Conservation (phyloP, 2,888 invertebrate genomes). For the Mamestra brassicae region DNA sequence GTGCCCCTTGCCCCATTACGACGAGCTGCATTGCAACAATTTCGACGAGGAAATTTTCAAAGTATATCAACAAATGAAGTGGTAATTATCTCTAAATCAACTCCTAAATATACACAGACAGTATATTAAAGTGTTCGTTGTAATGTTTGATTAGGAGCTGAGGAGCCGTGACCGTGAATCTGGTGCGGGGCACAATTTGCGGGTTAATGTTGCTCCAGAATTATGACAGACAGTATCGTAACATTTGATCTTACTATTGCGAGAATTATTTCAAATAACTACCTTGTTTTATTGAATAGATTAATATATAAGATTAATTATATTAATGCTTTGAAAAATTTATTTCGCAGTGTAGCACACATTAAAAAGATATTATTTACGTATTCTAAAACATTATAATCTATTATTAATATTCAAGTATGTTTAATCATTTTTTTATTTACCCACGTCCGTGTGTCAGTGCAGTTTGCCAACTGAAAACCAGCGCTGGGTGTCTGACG, state of each 20-base stretch:
- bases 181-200: slow-evolving; percentile 25
- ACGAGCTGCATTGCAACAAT: slow-evolving; percentile 68
- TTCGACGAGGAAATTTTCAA: slow-evolving; percentile 59
- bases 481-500: too few relatives aligned
- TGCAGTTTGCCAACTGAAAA: too few relatives aligned
- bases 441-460: too few relatives aligned
- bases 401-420: too few relatives aligned
- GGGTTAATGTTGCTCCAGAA: slow-evolving; percentile 30
- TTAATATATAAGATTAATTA: too few relatives aligned
- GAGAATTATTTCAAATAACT: neutral
- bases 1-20: slow-evolving; percentile 71
- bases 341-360: too few relatives aligned
- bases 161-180: slow-evolving; percentile 36
- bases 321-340: too few relatives aligned
- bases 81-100: slow-evolving; percentile 55
- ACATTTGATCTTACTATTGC: slow-evolving; percentile 1
- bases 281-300: neutral
- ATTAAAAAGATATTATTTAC: too few relatives aligned
- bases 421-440: too few relatives aligned
- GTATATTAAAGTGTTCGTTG: slow-evolving; percentile 33
- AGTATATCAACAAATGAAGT: slow-evolving; percentile 57
- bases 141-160: slow-evolving; percentile 51
- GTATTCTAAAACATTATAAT: too few relatives aligned
- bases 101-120: slow-evolving; percentile 38
- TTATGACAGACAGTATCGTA: slow-evolving; percentile 19